These are phyloP conservation scores for Parauchenoglanis punctatus DNA, from an alignment of 2,797 vertebrate genomes.

Conservation along the genomic window DNA sequence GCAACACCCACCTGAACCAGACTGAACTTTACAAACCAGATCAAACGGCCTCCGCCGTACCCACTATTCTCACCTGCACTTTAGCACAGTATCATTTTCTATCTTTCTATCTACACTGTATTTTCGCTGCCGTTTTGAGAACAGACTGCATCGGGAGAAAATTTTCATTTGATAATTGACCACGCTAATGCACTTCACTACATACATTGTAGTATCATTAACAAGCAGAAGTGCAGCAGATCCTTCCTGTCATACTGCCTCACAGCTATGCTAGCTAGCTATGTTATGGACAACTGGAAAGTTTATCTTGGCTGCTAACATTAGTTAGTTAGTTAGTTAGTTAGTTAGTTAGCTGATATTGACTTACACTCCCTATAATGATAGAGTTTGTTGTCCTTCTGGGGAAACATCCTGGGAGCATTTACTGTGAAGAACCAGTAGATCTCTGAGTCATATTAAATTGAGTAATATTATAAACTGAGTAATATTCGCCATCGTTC, in stretches of 20 bases:
- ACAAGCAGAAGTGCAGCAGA: not conserved
- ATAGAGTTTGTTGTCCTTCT: too few species aligned
- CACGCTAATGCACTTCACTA: not conserved
- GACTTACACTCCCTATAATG: not conserved
- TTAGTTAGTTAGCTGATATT: not conserved
- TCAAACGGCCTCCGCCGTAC: not conserved
- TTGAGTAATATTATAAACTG: not conserved
- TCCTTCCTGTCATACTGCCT: not conserved
- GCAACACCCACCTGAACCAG: conserved; percentile 9
- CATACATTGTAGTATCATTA: not conserved
- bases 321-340: not conserved
- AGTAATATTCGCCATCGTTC: not conserved
- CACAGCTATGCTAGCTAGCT: not conserved
- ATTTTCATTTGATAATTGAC: not conserved
- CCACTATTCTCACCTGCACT: not conserved
- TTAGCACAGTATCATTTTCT: not conserved
- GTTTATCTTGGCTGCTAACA: not conserved
- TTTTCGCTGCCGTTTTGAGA: not conserved
- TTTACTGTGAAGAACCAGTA: not conserved
- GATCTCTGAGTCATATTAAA: not conserved
- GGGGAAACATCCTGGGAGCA: not conserved
- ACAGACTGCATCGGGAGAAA: not conserved
- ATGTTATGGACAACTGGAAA: not conserved
- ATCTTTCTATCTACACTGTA: not conserved
- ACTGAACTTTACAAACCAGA: not conserved